These are phyloP conservation scores for Bombus waltoni DNA, from an alignment of 1,140 invertebrate genomes.

Conservation along the genomic window DNA sequence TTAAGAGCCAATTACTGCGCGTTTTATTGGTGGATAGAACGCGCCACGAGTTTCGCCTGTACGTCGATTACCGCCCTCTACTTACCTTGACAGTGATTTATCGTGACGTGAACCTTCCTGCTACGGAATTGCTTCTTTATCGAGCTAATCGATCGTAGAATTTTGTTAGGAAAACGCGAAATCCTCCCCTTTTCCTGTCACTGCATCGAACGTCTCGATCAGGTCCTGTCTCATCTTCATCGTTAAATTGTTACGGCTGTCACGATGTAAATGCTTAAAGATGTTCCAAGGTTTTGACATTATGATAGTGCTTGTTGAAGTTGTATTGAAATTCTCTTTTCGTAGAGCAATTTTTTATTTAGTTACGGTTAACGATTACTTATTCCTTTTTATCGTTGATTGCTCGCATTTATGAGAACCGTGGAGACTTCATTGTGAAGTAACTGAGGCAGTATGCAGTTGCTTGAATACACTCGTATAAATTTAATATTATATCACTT, in stretches of 20 bases:
- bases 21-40: slow-evolving; percentile 75
- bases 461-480: too few species aligned
- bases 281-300: neutral
- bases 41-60: slow-evolving; percentile 54
- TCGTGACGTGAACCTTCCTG: slow-evolving; percentile 49
- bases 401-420: neutral
- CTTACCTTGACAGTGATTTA: slow-evolving; percentile 79
- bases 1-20: slow-evolving; percentile 79
- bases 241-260: too few species aligned
- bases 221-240: neutral
- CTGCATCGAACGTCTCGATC: neutral
- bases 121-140: slow-evolving; percentile 65
- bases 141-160: slow-evolving; percentile 37
- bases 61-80: slow-evolving; percentile 74
- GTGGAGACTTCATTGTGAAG: too few species aligned
- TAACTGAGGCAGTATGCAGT: too few species aligned
- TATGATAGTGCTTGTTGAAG: neutral
- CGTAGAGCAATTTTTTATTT: neutral
- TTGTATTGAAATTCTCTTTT: neutral
- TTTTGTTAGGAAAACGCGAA: slow-evolving; percentile 2
- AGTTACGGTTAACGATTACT: too few species aligned
- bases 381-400: too few species aligned
- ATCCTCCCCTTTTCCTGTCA: neutral
- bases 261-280: neutral
- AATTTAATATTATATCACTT: too few species aligned